Conservation (phyloP, 2,797 vertebrate species). For the Catamblyrhynchus diadema region DNA sequence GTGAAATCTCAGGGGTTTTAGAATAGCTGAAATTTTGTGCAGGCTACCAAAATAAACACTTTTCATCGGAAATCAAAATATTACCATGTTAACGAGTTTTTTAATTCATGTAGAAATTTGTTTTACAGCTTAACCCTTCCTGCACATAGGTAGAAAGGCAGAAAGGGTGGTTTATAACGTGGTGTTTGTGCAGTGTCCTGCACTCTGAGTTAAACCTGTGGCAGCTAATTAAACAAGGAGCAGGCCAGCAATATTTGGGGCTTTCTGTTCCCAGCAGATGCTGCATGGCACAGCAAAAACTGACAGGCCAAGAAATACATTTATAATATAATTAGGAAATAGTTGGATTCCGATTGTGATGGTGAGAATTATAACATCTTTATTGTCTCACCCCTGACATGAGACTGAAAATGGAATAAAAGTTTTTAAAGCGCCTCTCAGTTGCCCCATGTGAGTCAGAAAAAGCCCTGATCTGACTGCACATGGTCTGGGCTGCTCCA, state of each 20-base stretch:
- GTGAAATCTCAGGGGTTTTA: constrained; percentile 29
- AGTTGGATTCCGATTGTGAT: background rate
- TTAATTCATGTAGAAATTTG: background rate
- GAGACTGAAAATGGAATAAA: background rate
- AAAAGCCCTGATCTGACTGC: background rate
- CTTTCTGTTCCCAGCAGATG: background rate
- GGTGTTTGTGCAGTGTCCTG: background rate
- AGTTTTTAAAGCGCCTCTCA: background rate
- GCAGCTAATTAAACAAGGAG: background rate
- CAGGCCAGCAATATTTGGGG: background rate
- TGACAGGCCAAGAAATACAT: background rate
- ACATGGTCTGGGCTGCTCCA: background rate
- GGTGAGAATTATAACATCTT: background rate
- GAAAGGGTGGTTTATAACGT: background rate
- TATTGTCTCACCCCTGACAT: background rate
- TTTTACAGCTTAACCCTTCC: background rate
- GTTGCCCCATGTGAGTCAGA: background rate
- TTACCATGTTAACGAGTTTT: background rate
- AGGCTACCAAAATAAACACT: constrained; percentile 37
- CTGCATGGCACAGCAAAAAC: rapidly evolving
- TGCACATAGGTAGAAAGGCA: background rate
- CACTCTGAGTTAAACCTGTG: rapidly evolving
- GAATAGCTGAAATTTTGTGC: constrained; percentile 23
- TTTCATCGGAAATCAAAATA: background rate
- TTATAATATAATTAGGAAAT: background rate